phyloP scores from a whole-genome alignment of 2,888 invertebrate species.

The Apamea sordens region DNA sequence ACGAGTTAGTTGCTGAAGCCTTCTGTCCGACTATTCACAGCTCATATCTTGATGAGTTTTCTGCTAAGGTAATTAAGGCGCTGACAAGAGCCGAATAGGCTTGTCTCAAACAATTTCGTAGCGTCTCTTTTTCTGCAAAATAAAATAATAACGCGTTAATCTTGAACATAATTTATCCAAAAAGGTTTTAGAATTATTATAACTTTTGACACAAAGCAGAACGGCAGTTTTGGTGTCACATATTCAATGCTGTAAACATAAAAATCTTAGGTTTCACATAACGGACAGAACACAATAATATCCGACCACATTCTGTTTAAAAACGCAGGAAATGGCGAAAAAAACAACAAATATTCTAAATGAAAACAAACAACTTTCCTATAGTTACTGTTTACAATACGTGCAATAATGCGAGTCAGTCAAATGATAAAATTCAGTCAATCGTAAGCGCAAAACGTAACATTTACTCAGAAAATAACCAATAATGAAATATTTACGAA shows the following conservation, averaged over 20 bases:
- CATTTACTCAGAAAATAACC: neutral
- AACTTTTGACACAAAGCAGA: neutral
- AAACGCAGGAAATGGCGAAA: conserved; percentile 18
- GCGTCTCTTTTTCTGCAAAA: too few relatives aligned
- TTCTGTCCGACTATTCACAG: conserved; percentile 65
- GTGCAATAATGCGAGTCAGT: neutral
- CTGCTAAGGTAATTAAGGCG: conserved; percentile 6
- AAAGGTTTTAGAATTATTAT: too few relatives aligned
- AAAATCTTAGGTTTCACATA: neutral
- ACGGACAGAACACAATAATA: neutral
- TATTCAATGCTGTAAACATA: neutral
- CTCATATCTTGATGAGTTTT: conserved; percentile 57
- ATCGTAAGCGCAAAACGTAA: neutral
- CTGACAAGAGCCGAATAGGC: too few relatives aligned
- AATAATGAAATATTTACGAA: conserved; percentile 32
- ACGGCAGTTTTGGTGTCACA: too few relatives aligned
- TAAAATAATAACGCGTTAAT: too few relatives aligned
- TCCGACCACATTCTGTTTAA: conserved; percentile 5
- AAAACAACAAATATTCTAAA: conserved; percentile 26
- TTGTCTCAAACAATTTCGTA: too few relatives aligned
- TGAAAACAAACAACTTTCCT: neutral
- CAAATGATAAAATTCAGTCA: conserved; percentile 12
- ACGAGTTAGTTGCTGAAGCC: conserved; percentile 62
- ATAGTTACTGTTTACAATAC: conserved; percentile 1
- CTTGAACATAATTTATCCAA: too few relatives aligned